These are phyloP conservation scores for Glyphotaelius pellucidus DNA, from an alignment of 2,888 invertebrate species.

Conservation along the genomic window DNA sequence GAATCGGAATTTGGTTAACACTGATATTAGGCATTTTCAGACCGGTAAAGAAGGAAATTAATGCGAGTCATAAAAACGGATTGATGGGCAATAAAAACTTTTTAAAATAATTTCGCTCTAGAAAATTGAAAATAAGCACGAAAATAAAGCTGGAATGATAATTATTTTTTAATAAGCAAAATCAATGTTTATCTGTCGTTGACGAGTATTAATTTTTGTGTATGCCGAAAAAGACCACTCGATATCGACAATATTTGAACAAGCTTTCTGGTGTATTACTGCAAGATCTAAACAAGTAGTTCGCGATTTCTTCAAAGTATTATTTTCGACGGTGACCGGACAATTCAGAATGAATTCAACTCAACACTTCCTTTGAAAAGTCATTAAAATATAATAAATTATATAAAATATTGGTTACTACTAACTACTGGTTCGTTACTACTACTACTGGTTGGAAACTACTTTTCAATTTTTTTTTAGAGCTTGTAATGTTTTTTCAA, in stretches of 20 bases:
- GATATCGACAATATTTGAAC: neutral
- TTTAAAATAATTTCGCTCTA: neutral
- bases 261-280: neutral
- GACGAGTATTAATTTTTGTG: neutral
- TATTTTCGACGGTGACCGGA: no score
- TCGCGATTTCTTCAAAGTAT: neutral
- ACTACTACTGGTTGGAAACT: no score
- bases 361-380: no score
- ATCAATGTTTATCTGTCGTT: neutral
- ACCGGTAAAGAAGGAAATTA: neutral
- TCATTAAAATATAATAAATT: no score
- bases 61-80: neutral
- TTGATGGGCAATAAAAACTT: neutral
- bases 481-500: no score
- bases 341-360: no score
- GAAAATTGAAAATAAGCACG: neutral
- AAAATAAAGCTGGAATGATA: neutral
- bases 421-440: no score
- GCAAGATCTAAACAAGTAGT: neutral
- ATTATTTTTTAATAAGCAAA: no score
- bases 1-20: neutral
- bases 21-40: neutral
- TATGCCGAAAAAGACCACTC: neutral
- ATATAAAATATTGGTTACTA: no score
- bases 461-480: no score